phyloP scores from a whole-genome alignment of 2,888 invertebrate genomes.

The Lacanobia oleracea region DNA sequence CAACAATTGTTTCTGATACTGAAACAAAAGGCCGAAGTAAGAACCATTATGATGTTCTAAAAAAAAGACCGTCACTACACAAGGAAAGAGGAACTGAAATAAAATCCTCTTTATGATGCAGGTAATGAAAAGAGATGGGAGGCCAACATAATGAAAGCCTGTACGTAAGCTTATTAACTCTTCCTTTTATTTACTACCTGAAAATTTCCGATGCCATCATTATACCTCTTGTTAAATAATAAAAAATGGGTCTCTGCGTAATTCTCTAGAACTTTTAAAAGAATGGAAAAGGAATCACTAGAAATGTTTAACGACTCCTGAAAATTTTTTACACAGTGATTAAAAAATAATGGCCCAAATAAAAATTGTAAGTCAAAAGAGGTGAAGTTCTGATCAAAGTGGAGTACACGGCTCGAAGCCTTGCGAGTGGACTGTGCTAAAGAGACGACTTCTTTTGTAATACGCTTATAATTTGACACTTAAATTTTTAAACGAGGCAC shows the following conservation, averaged over 20 bases:
- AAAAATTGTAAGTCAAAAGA: slow-evolving; percentile 35
- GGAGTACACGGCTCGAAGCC: slow-evolving; percentile 7
- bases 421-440: slow-evolving; percentile 24
- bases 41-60: slow-evolving; percentile 74
- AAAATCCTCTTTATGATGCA: slow-evolving; percentile 77
- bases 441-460: slow-evolving; percentile 23
- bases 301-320: slow-evolving; percentile 23
- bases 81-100: slow-evolving; percentile 76
- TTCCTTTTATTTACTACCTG: slow-evolving; percentile 72
- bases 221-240: slow-evolving; percentile 65
- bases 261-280: slow-evolving; percentile 40
- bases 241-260: slow-evolving; percentile 64
- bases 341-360: slow-evolving; percentile 31
- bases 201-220: slow-evolving; percentile 71
- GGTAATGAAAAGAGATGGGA: slow-evolving; percentile 85
- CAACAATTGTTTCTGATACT: slow-evolving; percentile 68
- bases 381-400: slow-evolving; percentile 42
- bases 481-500: slow-evolving; percentile 20
- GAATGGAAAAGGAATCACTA: slow-evolving; percentile 33
- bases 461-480: slow-evolving; percentile 32
- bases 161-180: slow-evolving; percentile 85
- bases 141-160: slow-evolving; percentile 79
- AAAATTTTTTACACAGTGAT: slow-evolving; percentile 33
- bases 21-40: slow-evolving; percentile 75
- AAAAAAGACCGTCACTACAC: slow-evolving; percentile 76